Percentiles rank a stretch among this genome's conserved stretches.
phyloP scores from a whole-genome alignment of 2,113 vertebrate species.

The Corythoichthys intestinalis region DNA sequence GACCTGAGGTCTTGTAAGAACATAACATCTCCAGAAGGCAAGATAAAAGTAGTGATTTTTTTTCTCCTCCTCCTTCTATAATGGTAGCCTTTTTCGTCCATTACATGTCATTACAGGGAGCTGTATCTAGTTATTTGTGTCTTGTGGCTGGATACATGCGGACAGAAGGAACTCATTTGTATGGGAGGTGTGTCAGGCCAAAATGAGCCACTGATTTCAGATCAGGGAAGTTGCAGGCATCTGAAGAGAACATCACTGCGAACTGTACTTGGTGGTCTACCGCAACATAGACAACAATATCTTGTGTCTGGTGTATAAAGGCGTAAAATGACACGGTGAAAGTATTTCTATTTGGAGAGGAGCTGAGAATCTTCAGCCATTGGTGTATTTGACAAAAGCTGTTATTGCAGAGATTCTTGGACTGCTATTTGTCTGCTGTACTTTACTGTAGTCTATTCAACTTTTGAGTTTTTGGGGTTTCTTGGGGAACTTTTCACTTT shows the following conservation, averaged over 20 bases:
- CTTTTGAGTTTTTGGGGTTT: too few relatives aligned
- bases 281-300: constrained; percentile 9
- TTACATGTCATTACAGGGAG: constrained; percentile 71
- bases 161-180: constrained; percentile 71
- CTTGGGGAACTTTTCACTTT: too few relatives aligned
- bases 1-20: constrained; percentile 46
- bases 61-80: constrained; percentile 50
- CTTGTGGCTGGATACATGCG: constrained; percentile 71
- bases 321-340: not conserved
- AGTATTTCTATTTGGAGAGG: not conserved
- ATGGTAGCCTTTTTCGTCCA: constrained; percentile 68
- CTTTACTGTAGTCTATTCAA: not conserved
- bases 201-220: constrained; percentile 46
- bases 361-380: not conserved
- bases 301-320: not conserved
- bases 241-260: constrained; percentile 26
- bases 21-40: constrained; percentile 51
- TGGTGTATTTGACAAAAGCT: not conserved
- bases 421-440: not conserved
- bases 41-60: constrained; percentile 63
- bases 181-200: constrained; percentile 59
- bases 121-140: constrained; percentile 74
- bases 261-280: constrained; percentile 2
- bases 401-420: not conserved
- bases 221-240: constrained; percentile 49